Conservation (phyloP, 2,888 invertebrate genomes). For the Andricus quercusramuli region DNA sequence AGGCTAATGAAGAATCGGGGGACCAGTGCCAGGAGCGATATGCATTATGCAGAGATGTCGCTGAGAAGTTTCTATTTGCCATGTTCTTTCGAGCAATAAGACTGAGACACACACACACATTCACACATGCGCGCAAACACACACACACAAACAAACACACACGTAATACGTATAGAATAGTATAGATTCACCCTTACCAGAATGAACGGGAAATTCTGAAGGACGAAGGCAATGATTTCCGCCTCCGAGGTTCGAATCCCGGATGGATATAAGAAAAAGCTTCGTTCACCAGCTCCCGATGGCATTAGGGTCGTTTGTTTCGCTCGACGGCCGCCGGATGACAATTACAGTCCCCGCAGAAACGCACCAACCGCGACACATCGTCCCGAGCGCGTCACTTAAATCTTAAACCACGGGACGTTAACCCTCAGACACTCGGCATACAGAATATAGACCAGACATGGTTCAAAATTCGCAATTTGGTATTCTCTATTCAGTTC, state of each 20-base stretch:
- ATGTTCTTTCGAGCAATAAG: constrained; percentile 5
- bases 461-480: not conserved
- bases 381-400: constrained; percentile 15
- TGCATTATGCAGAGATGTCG: constrained; percentile 71
- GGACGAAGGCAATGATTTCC: constrained; percentile 47
- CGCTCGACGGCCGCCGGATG: constrained; percentile 44
- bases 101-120: not conserved
- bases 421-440: constrained; percentile 31
- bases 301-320: constrained; percentile 50
- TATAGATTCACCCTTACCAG: not conserved
- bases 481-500: constrained; percentile 19
- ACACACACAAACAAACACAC: not conserved
- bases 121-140: too few relatives aligned
- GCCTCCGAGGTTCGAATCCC: constrained; percentile 44
- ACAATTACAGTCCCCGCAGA: constrained; percentile 41
- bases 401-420: constrained; percentile 16
- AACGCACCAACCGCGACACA: constrained; percentile 42
- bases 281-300: constrained; percentile 41
- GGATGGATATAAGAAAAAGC: constrained; percentile 47
- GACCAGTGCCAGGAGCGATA: constrained; percentile 48
- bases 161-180: not conserved
- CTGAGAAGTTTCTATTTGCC: constrained; percentile 67
- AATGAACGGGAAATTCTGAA: constrained; percentile 45
- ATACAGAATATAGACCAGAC: not conserved
- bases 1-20: constrained; percentile 67